Evolutionary conservation across 2,888 invertebrate species (phyloP), one percentile per base, ranked within the genome.

Genomic region (Julus scanicus): DNA sequence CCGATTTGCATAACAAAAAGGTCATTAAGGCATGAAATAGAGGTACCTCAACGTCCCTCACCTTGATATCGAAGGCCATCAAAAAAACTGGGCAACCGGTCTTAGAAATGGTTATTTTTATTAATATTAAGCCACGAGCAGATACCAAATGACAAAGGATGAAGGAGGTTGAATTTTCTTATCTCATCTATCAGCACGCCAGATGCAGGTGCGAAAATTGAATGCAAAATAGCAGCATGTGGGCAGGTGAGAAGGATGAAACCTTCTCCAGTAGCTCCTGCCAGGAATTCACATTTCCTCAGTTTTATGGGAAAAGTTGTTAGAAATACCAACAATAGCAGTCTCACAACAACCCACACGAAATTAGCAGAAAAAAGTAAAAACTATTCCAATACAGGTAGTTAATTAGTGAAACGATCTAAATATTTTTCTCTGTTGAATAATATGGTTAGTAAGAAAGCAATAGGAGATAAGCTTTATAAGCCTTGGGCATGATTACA

Each of bases 1-100:
- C 15, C 11, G 13, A 53, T 53, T 53, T 53, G 53, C 53, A 15
- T 15, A 11, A 15, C 53, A 53, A 15, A 53, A 53, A 53, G 53
- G 11, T 15, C 11, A 11, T 53, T 53, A 8, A 53, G 11, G 15
- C 2, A 53, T 53, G 53, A 11, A 57, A n/a, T 17, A 57, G n/a
- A 57, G 57, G 15, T 57, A 4, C 17, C 17, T 4, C 15, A 57
- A n/a, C 57, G 63, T 63, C 63, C 20, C 20, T 63, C 63, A 63
- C 63, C 63, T 63, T 63, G 63, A 63, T 63, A 63, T 20, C 63
- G 63, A 63, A 63, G 63, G 63, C 63, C 63, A 63, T 20, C 63
- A 20, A 20, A 1, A 20, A 9, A 1, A 1, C 0, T 20, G 63
- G 17, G 20, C 63, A 63, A 63, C 63, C 63, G 20, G 63, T 63